Evolutionary conservation across 2,888 invertebrate species (phyloP), one percentile per base, ranked within the genome.

Genomic region (Calliphora vomitoria): DNA sequence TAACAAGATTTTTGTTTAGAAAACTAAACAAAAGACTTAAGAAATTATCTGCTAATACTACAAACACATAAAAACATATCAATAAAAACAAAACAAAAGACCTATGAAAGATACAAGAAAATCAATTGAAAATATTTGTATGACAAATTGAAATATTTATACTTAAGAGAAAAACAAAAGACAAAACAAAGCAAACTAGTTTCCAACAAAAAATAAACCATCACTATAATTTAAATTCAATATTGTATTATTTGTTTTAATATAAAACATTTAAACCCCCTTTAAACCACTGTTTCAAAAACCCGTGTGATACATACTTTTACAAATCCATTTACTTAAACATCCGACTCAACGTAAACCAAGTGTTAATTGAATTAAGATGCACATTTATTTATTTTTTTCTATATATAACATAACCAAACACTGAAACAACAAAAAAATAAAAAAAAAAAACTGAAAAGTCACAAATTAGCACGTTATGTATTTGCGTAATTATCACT

Each of bases 291-390:
- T 38, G 62, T 71, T 69, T 15, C 53, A 4, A 10, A 25, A 10
- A 25, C 41, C 38, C 1, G 25, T 53, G 13, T n/a, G n/a, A n/a
- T n/a, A n/a, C n/a, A n/a, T n/a, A 8, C 18, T 31, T 31, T 10
- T 20, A 64, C 50, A 41, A 10, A 20, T n/a, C 0, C 31, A 20
- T 58, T 10, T 18, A 47, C 18, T 4, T 15, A 13, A 44, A n/a
- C 8, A 41, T 38, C 20, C 25, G 31, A 4, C 53, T 31, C 35
- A 15, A 44, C 47, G 13, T 74, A 80, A 79, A 25, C 25, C 44
- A 69, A 69, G 85, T 85, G 85, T 79, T 82, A 87, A 87, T 85
- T 85, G n/a, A 85, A 74, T 85, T 82, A 87, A 79, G 85, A 38
- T 85, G 53, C 69, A 75, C 60, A 75, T 62, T 71, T 83, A 25